Percentiles rank a stretch among this genome's conserved stretches.
Evolutionary conservation across 2,888 invertebrate genomes (phyloP).

Genomic region (Alcis repandata): DNA sequence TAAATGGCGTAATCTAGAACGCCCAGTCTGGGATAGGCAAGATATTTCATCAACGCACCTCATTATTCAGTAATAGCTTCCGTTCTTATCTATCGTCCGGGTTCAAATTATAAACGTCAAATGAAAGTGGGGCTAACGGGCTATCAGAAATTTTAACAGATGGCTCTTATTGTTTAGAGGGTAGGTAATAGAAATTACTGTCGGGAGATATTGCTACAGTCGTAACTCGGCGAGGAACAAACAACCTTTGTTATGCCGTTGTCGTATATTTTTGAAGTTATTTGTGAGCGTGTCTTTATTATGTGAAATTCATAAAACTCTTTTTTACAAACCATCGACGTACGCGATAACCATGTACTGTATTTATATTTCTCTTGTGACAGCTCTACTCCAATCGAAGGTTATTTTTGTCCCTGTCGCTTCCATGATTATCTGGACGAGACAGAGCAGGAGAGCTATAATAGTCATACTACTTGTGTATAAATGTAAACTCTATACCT

Average conservation of each 20-base stretch:
- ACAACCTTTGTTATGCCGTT: constrained; percentile 23
- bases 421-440: too few species aligned
- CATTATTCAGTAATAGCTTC: constrained; percentile 14
- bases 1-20: too few species aligned
- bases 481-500: too few species aligned
- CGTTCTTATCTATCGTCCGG: constrained; percentile 27
- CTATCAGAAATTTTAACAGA: constrained; percentile 47
- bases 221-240: constrained; percentile 32
- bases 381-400: too few species aligned
- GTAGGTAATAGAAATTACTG: constrained; percentile 42
- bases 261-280: constrained; percentile 2
- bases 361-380: too few species aligned
- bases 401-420: too few species aligned
- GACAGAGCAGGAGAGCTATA: too few species aligned
- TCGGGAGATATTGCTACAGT: constrained; percentile 34
- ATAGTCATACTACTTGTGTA: too few species aligned
- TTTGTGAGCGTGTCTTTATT: not conserved
- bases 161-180: constrained; percentile 43
- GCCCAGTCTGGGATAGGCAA: not conserved
- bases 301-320: not conserved
- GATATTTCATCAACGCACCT: not conserved
- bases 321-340: not conserved
- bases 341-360: not conserved
- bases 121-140: constrained; percentile 48
- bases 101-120: constrained; percentile 39